Evolutionary conservation across 1,140 invertebrate species (phyloP).

Genomic region (Panagrolaimus sp.): DNA sequence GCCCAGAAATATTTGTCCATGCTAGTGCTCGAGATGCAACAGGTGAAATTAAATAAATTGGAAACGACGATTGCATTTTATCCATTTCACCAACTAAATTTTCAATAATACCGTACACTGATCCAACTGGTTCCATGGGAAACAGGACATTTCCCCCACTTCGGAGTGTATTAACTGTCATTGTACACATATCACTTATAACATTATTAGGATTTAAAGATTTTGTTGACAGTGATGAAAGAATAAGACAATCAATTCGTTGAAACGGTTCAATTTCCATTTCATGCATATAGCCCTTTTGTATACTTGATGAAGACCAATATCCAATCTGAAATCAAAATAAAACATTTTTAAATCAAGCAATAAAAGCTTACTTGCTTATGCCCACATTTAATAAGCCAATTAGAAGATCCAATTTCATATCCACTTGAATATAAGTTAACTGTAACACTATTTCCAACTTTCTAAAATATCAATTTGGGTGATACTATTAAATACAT

Average conservation of each 20-base stretch:
- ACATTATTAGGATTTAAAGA: conserved; percentile 67
- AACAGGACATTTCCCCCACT: conserved; percentile 86
- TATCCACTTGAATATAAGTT: background rate
- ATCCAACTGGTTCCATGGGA: conserved; percentile 85
- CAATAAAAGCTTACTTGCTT: no score
- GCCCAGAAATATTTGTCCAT: conserved; percentile 91
- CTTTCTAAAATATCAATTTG: conserved; percentile 11
- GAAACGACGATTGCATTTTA: conserved; percentile 62
- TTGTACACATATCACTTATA: conserved; percentile 34
- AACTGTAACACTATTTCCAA: background rate
- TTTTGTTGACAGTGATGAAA: conserved; percentile 71
- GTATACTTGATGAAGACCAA: conserved; percentile 56
- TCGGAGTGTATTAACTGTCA: conserved; percentile 44
- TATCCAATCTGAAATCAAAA: conserved; percentile 60
- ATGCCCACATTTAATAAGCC: conserved; percentile 70
- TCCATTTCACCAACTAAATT: conserved; percentile 86
- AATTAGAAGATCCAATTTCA: conserved; percentile 75
- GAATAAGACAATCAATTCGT: conserved; percentile 81
- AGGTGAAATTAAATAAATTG: conserved; percentile 92
- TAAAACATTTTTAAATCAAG: no score
- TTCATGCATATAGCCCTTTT: conserved; percentile 64
- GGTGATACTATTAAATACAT: background rate
- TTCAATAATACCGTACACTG: conserved; percentile 94
- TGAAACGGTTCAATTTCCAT: conserved; percentile 83
- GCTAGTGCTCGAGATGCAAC: conserved; percentile 85